Evolutionary conservation across 2,113 vertebrate species (phyloP), one percentile per base, ranked within the genome.

Genomic region (Podiceps cristatus): DNA sequence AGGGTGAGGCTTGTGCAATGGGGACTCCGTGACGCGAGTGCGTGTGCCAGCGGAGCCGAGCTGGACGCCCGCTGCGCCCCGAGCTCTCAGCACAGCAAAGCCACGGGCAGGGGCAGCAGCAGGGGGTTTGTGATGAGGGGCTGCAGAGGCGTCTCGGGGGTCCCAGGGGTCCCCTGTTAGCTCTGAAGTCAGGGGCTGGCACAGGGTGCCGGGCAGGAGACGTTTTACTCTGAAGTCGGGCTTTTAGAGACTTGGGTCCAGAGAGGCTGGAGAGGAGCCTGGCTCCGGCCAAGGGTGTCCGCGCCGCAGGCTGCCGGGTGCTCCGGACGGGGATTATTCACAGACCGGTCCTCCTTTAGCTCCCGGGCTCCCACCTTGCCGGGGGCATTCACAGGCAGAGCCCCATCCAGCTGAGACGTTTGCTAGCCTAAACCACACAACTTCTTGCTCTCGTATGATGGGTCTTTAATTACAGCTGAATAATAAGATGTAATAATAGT

Each of bases 1-100:
- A 0, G 23, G 47, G 37, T 4, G 58, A 78, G 35, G 19, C 18
- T n/a, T 35, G 60, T 20, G 67, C 56, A 5, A 7, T 2, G 2
- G 1, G 18, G 11, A 15, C 37, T 44, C 9, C 0, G 42, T 14
- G 69, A 18, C 11, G 40, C 0, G 0, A 2, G 53, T 7, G 29
- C 6, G 2, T 11, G 58, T 19, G 58, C 64, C 7, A 1, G 68
- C 10, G 1, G 52, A 66, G 29, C 52, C 2, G 3, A 53, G 33
- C 44, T 1, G 1, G 35, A 20, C 2, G 1, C 35, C 50, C 1
- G 0, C 37, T 47, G 47, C 44, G 28, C 42, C 72, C 44, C 23
- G 5, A 40, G 18, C 7, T 45, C 67, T 29, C 6, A 1, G 58
- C 29, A 3, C 2, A 49, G 76, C 1, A 7, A 42, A 60, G 8